Evolutionary conservation across 2,113 vertebrate genomes (phyloP).

Genomic region (Crocuta crocuta): DNA sequence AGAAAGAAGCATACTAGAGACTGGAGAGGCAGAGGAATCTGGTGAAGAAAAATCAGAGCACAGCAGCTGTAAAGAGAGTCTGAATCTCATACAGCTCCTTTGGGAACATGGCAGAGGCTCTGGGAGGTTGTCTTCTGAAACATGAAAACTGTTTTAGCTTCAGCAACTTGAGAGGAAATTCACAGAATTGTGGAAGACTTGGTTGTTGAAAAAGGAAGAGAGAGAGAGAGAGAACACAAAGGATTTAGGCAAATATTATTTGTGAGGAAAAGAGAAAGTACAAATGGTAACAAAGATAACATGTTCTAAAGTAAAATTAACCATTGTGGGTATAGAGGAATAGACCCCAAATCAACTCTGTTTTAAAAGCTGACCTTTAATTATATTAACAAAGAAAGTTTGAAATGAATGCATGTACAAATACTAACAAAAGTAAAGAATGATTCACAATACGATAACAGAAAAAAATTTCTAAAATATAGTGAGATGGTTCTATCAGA

Average conservation of each 20-base stretch:
- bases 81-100: neutral
- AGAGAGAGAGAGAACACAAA: neutral
- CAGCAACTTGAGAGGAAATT: neutral
- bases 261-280: neutral
- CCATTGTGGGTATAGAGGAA: neutral
- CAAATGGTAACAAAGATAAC: neutral
- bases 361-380: neutral
- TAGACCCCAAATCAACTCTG: neutral
- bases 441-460: neutral
- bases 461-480: neutral
- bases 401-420: neutral
- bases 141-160: neutral
- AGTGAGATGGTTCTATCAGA: neutral
- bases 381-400: neutral
- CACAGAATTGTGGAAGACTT: neutral
- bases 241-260: neutral
- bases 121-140: neutral
- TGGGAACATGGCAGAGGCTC: neutral
- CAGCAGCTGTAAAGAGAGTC: neutral
- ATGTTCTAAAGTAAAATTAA: neutral
- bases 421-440: neutral
- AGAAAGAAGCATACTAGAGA: neutral
- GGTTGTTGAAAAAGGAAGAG: neutral
- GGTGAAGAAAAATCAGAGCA: neutral
- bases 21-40: neutral